These are phyloP conservation scores for Atta texana DNA, from an alignment of 1,140 invertebrate genomes.

Conservation along the genomic window DNA sequence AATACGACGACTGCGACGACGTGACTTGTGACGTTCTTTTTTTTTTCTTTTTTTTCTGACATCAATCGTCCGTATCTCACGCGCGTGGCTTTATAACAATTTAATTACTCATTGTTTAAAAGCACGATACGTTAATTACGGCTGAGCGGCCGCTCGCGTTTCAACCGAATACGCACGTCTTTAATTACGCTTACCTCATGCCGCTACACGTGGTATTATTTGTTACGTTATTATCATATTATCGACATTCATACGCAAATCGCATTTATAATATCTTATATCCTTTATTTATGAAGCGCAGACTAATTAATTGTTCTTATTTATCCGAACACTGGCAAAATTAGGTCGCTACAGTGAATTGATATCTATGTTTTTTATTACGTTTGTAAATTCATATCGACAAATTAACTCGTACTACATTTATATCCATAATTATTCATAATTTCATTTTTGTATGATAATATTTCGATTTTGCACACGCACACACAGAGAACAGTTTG, in stretches of 20 bases:
- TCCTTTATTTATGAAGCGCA: background rate
- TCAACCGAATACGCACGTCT: slow-evolving; percentile 21
- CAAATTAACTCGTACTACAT: background rate
- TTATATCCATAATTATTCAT: too few relatives aligned
- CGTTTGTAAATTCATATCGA: background rate
- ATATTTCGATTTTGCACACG: too few relatives aligned
- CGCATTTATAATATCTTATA: background rate
- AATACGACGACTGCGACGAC: slow-evolving; percentile 11
- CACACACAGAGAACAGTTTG: too few relatives aligned
- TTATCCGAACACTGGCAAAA: background rate
- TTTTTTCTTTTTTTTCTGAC: background rate
- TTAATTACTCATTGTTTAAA: slow-evolving; percentile 51
- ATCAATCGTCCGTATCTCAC: slow-evolving; percentile 11
- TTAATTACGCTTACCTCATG: slow-evolving; percentile 22
- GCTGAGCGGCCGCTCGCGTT: slow-evolving; percentile 3
- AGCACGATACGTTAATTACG: slow-evolving; percentile 30
- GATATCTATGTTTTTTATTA: too few relatives aligned
- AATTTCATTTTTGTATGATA: too few relatives aligned
- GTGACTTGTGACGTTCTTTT: background rate
- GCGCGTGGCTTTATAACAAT: slow-evolving; percentile 43
- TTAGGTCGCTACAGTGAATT: background rate
- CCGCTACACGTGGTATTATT: background rate
- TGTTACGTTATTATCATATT: slow-evolving; percentile 46
- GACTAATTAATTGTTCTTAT: slow-evolving; percentile 33
- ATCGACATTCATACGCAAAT: background rate